A percentile compares a stretch with the other conserved stretches of the same genome.
Conservation (phyloP, 2,888 invertebrate genomes). For the Drosophila maculinotata region DNA sequence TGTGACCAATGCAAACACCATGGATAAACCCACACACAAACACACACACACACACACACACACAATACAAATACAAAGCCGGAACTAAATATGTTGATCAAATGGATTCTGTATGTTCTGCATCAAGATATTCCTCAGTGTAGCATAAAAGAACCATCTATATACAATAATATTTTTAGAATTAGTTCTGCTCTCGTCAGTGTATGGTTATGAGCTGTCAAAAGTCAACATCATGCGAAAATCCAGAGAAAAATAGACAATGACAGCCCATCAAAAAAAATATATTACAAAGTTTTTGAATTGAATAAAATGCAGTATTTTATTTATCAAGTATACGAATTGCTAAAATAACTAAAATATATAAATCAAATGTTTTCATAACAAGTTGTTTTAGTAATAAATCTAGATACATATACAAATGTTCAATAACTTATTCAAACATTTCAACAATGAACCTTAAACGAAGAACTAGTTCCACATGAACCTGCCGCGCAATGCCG, state of each 20-base stretch:
- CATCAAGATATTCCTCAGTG: neutral
- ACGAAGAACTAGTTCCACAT: constrained; percentile 25
- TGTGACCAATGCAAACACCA: constrained; percentile 35
- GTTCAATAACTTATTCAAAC: no score
- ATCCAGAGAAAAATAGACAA: neutral
- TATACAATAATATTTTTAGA: neutral
- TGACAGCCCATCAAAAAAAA: neutral
- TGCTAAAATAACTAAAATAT: no score
- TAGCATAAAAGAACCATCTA: neutral
- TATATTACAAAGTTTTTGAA: neutral
- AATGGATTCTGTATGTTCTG: constrained; percentile 19
- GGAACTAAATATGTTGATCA: constrained; percentile 34
- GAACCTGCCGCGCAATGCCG: constrained; percentile 13
- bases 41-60: constrained; percentile 11
- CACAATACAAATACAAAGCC: constrained; percentile 25
- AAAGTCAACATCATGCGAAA: neutral
- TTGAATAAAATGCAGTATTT: no score
- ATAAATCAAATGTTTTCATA: no score
- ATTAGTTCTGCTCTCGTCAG: neutral
- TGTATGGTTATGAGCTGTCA: neutral
- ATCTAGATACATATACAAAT: no score
- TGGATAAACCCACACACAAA: constrained; percentile 25
- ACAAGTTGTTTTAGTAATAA: no score
- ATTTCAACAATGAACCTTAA: no score
- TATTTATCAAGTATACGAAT: no score